phyloP scores from a whole-genome alignment of 2,888 invertebrate genomes.

The Electrophaes corylata region DNA sequence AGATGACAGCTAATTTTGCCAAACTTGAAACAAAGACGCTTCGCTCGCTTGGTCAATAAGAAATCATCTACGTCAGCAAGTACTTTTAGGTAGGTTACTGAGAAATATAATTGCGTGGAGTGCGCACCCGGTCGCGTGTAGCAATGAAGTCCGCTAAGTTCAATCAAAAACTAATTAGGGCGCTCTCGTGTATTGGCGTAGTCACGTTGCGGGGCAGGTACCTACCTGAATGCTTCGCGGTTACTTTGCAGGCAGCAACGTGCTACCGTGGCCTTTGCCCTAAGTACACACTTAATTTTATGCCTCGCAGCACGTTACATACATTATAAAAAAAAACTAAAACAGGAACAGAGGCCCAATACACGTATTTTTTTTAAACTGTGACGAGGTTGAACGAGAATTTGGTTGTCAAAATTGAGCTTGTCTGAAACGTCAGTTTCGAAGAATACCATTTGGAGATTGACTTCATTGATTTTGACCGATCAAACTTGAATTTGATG shows the following conservation, averaged over 20 bases:
- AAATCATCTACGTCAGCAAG: conserved; percentile 6
- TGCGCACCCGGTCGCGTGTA: conserved; percentile 22
- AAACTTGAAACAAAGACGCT: no score
- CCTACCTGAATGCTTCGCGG: neutral
- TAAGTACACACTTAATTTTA: neutral
- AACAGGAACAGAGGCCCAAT: no score
- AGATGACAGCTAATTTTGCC: no score
- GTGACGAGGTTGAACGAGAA: no score
- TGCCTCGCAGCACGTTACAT: neutral
- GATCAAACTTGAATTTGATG: no score
- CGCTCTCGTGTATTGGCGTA: conserved; percentile 21
- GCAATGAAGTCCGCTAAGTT: conserved; percentile 35
- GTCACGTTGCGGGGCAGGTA: conserved; percentile 25
- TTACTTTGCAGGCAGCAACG: neutral
- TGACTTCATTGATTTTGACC: no score
- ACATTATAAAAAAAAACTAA: neutral
- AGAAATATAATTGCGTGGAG: conserved; percentile 29
- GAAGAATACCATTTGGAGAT: no score
- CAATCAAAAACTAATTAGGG: conserved; percentile 45
- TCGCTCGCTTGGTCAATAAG: no score
- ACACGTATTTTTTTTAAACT: no score
- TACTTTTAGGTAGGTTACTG: neutral
- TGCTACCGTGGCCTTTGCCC: neutral
- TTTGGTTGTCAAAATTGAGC: no score
- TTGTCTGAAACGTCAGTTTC: no score